Evolutionary conservation across 1,140 invertebrate species (phyloP).

Genomic region (Cherax quadricarinatus): DNA sequence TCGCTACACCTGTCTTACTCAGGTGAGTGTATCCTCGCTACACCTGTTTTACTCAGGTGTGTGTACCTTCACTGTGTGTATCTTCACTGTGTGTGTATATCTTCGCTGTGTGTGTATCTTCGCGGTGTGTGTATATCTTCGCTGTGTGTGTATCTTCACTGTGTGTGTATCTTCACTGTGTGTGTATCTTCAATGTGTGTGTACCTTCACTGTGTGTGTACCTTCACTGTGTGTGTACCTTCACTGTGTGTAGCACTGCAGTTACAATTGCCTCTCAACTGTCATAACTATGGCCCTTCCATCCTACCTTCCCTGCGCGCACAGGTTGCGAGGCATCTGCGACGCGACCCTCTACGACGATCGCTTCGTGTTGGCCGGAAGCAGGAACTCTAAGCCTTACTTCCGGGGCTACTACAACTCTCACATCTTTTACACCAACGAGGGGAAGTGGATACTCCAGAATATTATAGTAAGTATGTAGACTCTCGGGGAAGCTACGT

Average conservation of each 20-base stretch:
- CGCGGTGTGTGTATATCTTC: neutral
- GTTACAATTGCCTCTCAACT: neutral
- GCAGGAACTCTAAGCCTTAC: constrained; percentile 37
- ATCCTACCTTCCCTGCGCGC: too few relatives aligned
- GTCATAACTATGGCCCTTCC: neutral
- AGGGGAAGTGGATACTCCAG: constrained; percentile 29
- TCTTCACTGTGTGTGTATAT: too few relatives aligned
- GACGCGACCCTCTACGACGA: constrained; percentile 60
- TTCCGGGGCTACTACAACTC: constrained; percentile 59
- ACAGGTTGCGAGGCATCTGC: constrained; percentile 59
- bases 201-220: constrained; percentile 8
- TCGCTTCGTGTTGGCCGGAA: constrained; percentile 44
- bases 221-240: too few relatives aligned
- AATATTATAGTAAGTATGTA: constrained; percentile 37
- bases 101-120: neutral
- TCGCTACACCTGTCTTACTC: constrained; percentile 46
- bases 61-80: neutral
- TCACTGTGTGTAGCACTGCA: neutral
- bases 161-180: too few relatives aligned
- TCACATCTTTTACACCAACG: constrained; percentile 30
- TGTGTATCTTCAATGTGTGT: neutral
- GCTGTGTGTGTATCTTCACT: too few relatives aligned
- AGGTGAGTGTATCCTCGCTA: constrained; percentile 7
- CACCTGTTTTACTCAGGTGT: neutral
- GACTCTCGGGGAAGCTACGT: too few relatives aligned